Base-by-base conservation (phyloP, 2,797 vertebrate species). In the Micropoecilia bifurca region DNA sequence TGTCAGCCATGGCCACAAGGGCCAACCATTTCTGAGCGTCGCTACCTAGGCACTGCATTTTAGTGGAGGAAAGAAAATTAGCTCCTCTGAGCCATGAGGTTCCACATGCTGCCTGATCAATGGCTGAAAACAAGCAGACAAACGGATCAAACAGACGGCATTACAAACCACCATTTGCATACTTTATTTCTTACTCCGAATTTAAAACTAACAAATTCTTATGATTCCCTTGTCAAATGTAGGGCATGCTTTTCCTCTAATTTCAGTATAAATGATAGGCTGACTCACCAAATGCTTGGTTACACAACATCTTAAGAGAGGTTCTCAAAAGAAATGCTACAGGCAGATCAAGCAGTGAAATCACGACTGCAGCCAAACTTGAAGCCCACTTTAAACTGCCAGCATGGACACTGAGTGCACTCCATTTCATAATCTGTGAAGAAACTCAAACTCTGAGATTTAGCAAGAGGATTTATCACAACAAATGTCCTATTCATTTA, bases 1-100 rank as follows among this genome's bases (percentile, higher is more conserved):
- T 92, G 90, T 90, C 90, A 90, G 79, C 69, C 55, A 13, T 20
- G 71, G 74, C 75, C 79, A 73, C 33, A 81, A 85, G 85, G 83
- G 78, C 22, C 3, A 28, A 33, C 33, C 41, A 73, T 61, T 81
- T 80, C 71, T 76, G 76, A n/a, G 30, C 73, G 14, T 46, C 68
- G 69, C 85, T 75, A 77, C 61, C 82, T 61, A 47, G 78, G 59
- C 50, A 78, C 85, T 79, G 36, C 16, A 73, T 82, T 85, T 76
- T 61, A 55, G 77, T 66, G 81, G 80, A 81, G 75, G 83, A 80
- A 72, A 76, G 45, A 78, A 85, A 85, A 86, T 68, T 0, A 82
- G 61, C 72, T 85, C 57, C 33, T 80, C 50, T 87, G 78, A 87
- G 83, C 41, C 45, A 1, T 25, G 63, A 22, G 59, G 72, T 61